Evolutionary conservation across 2,113 vertebrate species (phyloP).

Genomic region (Alligator mississippiensis): DNA sequence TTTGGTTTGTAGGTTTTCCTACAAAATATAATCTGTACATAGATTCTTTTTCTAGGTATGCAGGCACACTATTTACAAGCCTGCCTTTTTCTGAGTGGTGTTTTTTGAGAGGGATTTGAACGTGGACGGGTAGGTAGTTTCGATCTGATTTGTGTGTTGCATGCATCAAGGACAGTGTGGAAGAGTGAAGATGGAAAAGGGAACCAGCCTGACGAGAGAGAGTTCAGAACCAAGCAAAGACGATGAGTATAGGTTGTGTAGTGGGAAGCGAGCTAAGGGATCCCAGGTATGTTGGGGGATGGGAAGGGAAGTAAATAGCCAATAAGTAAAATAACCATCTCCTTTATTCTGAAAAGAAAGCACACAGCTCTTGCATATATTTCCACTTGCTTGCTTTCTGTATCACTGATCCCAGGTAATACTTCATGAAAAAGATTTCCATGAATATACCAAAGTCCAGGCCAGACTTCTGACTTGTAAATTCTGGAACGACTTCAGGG

Average conservation of each 20-base stretch:
- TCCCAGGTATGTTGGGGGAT: background rate
- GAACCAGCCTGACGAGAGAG: background rate
- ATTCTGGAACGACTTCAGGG: background rate
- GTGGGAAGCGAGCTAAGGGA: background rate
- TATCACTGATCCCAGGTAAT: background rate
- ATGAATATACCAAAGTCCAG: background rate
- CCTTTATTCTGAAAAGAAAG: background rate
- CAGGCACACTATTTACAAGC: constrained; percentile 16
- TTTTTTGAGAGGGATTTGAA: constrained; percentile 51
- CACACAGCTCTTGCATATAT: background rate
- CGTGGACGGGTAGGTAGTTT: constrained; percentile 12
- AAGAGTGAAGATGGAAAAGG: background rate
- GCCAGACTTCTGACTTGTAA: constrained; percentile 1
- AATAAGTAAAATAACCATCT: background rate
- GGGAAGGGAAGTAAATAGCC: background rate
- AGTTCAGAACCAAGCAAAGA: constrained; percentile 20
- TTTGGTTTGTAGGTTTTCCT: constrained; percentile 65
- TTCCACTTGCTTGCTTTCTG: background rate
- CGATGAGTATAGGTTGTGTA: background rate
- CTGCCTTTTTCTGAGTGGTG: constrained; percentile 39
- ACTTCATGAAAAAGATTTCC: background rate
- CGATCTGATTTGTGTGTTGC: background rate
- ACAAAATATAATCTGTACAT: constrained; percentile 57
- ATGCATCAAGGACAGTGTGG: constrained; percentile 32
- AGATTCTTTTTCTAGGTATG: constrained; percentile 64